Percentiles rank a stretch among this genome's conserved stretches.
Evolutionary conservation across 2,797 vertebrate genomes (phyloP).

Genomic region (Poeciliopsis paucimaculata): DNA sequence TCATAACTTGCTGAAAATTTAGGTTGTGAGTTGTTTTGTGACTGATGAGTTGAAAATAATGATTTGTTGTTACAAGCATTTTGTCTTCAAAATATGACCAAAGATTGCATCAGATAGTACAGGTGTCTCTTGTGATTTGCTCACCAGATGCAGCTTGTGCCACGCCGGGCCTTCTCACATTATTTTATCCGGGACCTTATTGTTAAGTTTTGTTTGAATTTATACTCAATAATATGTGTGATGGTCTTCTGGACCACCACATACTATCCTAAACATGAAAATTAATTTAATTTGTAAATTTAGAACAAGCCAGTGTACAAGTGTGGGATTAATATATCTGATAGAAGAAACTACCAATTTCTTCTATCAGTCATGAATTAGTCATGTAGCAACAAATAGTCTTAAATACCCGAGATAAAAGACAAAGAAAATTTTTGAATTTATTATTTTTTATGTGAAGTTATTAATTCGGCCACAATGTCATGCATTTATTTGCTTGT

Average conservation of each 20-base stretch:
- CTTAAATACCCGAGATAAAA: not conserved
- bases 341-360: not conserved
- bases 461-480: not conserved
- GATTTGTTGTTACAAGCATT: conserved; percentile 11
- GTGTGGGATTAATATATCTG: not conserved
- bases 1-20: conserved; percentile 38
- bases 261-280: not conserved
- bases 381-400: not conserved
- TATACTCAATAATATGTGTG: not conserved
- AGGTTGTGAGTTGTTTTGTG: conserved; percentile 44
- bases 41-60: conserved; percentile 51
- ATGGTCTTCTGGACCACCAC: not conserved
- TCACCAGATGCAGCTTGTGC: not conserved
- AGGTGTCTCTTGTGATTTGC: conserved; percentile 8
- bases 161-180: not conserved
- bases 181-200: not conserved
- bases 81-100: not conserved
- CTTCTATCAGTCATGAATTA: not conserved
- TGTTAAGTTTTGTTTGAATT: not conserved
- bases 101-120: not conserved
- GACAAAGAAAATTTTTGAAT: not conserved
- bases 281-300: not conserved
- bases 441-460: not conserved
- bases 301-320: not conserved
- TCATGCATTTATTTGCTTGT: not conserved